Conservation (phyloP, 92 coral and sea anemone species). For the Palythoa grandis region DNA sequence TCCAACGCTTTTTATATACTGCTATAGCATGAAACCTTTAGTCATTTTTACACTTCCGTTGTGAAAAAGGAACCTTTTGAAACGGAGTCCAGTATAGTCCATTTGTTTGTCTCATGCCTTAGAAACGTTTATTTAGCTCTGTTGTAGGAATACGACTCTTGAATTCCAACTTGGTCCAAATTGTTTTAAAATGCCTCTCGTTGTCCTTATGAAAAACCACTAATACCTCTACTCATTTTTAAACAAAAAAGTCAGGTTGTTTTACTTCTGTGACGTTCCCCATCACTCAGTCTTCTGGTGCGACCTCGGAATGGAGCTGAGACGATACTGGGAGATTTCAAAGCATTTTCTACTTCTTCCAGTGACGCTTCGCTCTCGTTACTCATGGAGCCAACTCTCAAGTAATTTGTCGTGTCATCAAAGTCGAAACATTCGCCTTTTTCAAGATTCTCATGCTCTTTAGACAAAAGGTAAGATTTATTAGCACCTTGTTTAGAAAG, state of each 20-base stretch:
- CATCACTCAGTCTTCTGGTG: conserved; percentile 44
- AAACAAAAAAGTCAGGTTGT: conserved; percentile 29
- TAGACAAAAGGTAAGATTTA: neutral
- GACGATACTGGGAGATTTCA: conserved; percentile 62
- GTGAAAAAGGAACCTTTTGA: too few species aligned
- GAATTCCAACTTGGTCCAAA: too few species aligned
- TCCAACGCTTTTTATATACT: too few species aligned
- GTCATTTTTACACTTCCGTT: too few species aligned
- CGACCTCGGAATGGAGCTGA: conserved; percentile 65
- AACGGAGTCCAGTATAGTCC: too few species aligned
- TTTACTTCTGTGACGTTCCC: conserved; percentile 62
- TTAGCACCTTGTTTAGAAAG: neutral
- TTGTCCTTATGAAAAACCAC: too few species aligned
- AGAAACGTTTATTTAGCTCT: too few species aligned
- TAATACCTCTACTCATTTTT: too few species aligned
- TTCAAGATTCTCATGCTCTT: neutral
- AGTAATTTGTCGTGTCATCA: neutral
- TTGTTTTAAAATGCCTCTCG: too few species aligned
- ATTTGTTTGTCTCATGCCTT: too few species aligned
- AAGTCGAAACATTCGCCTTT: neutral
- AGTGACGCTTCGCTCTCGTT: conserved; percentile 25
- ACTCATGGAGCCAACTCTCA: neutral
- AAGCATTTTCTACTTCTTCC: conserved; percentile 53
- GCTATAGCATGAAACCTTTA: too few species aligned
- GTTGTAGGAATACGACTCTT: too few species aligned